phyloP scores from a whole-genome alignment of 2,888 invertebrate species.

The Melipona bicolor region DNA sequence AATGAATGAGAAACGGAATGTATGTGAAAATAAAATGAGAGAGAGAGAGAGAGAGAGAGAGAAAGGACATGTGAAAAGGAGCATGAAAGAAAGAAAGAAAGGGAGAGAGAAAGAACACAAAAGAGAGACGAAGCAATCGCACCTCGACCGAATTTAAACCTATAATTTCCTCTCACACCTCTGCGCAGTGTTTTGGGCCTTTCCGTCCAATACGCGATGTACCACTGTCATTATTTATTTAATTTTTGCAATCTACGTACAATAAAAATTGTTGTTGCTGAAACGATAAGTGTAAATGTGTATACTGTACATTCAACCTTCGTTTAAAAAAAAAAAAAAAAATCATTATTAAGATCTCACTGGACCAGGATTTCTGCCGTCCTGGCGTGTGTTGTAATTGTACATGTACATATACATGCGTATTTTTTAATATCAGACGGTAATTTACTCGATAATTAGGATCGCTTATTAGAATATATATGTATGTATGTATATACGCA shows the following conservation, averaged over 20 bases:
- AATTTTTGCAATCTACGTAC: slow-evolving; percentile 80
- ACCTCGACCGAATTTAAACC: slow-evolving; percentile 80
- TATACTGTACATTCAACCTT: slow-evolving; percentile 75
- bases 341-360: slow-evolving; percentile 74
- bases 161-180: slow-evolving; percentile 81
- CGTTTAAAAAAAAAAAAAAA: slow-evolving; percentile 57
- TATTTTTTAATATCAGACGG: slow-evolving; percentile 75
- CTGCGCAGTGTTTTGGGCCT: slow-evolving; percentile 83
- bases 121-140: slow-evolving; percentile 74
- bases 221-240: slow-evolving; percentile 80
- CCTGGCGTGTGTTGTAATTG: slow-evolving; percentile 76
- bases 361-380: slow-evolving; percentile 76
- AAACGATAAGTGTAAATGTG: slow-evolving; percentile 76
- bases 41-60: slow-evolving; percentile 38
- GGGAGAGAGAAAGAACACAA: slow-evolving; percentile 35
- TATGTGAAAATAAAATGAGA: slow-evolving; percentile 10
- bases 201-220: slow-evolving; percentile 83
- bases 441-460: slow-evolving; percentile 75
- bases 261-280: slow-evolving; percentile 82
- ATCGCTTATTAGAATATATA: slow-evolving; percentile 73
- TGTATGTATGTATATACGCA: slow-evolving; percentile 62
- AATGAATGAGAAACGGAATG: slow-evolving; percentile 4
- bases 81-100: slow-evolving; percentile 30
- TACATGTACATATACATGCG: slow-evolving; percentile 76
- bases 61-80: not conserved